phyloP scores from a whole-genome alignment of 2,113 vertebrate species.

The Sceloporus undulatus region DNA sequence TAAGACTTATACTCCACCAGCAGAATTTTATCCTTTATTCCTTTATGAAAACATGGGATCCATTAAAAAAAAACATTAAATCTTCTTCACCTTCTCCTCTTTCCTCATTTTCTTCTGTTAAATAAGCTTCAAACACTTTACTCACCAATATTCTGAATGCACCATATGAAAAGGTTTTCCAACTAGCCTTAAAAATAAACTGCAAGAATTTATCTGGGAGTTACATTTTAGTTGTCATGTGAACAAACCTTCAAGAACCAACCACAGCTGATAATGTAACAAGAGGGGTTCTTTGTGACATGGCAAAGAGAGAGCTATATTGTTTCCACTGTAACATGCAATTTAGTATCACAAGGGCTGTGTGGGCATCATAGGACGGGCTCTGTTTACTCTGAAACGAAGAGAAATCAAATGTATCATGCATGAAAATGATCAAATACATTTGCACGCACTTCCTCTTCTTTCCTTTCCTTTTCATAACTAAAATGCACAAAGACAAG shows the following conservation, averaged over 20 bases:
- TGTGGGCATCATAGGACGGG: not conserved
- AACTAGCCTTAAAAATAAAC: slow-evolving; percentile 50
- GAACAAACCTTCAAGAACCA: slow-evolving; percentile 36
- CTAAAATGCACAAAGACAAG: no score
- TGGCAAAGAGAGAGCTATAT: not conserved
- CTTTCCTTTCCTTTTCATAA: not conserved
- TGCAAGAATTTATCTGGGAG: slow-evolving; percentile 36
- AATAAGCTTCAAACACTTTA: not conserved
- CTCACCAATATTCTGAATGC: slow-evolving; percentile 63
- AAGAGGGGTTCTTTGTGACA: slow-evolving; percentile 19
- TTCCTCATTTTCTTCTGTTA: not conserved
- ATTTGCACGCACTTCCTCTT: not conserved
- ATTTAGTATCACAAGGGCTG: not conserved
- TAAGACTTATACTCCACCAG: no score
- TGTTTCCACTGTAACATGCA: slow-evolving; percentile 3
- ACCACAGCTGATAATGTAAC: slow-evolving; percentile 30
- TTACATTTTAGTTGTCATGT: slow-evolving; percentile 35
- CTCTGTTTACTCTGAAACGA: not conserved
- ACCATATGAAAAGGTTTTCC: slow-evolving; percentile 41
- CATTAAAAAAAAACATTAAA: not conserved
- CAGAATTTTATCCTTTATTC: no score
- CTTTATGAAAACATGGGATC: no score
- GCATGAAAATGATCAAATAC: not conserved
- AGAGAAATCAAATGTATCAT: not conserved
- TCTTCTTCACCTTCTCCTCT: not conserved